Percentiles rank a stretch among this genome's conserved stretches.
These are phyloP conservation scores for Ylistrum balloti DNA, from an alignment of 1,140 invertebrate genomes.

Conservation along the genomic window DNA sequence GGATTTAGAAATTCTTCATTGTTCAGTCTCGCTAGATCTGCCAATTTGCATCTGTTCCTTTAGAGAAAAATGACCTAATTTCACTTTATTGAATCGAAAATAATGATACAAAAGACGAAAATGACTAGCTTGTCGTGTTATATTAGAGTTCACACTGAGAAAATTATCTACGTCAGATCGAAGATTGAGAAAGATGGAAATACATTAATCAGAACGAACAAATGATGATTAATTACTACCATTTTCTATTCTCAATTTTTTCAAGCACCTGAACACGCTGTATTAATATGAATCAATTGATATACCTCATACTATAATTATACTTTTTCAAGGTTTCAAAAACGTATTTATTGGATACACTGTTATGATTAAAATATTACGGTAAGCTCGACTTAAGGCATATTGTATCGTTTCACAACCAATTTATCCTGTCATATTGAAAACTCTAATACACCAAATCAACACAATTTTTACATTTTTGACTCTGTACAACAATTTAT, in stretches of 20 bases:
- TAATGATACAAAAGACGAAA: constrained; percentile 24
- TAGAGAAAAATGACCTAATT: constrained; percentile 36
- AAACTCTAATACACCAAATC: too few species aligned
- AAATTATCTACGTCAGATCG: background rate
- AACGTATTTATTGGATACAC: background rate
- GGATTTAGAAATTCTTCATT: constrained; percentile 36
- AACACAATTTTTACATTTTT: too few species aligned
- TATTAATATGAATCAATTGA: background rate
- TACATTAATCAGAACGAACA: background rate
- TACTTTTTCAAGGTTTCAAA: too few species aligned
- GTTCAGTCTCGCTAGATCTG: background rate
- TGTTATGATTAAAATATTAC: background rate
- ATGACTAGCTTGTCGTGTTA: background rate
- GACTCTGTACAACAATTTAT: too few species aligned
- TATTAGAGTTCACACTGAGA: background rate
- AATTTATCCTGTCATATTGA: too few species aligned
- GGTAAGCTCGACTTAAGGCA: too few species aligned
- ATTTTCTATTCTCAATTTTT: constrained; percentile 12
- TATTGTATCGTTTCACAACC: too few species aligned
- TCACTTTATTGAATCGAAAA: constrained; percentile 27
- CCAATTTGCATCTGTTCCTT: constrained; percentile 34
- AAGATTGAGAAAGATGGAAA: background rate
- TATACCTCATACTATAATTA: background rate
- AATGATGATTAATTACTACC: background rate
- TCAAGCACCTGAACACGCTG: background rate